These are phyloP conservation scores for Lithobates sylvaticus DNA, from an alignment of 2,797 vertebrate species.

Conservation along the genomic window DNA sequence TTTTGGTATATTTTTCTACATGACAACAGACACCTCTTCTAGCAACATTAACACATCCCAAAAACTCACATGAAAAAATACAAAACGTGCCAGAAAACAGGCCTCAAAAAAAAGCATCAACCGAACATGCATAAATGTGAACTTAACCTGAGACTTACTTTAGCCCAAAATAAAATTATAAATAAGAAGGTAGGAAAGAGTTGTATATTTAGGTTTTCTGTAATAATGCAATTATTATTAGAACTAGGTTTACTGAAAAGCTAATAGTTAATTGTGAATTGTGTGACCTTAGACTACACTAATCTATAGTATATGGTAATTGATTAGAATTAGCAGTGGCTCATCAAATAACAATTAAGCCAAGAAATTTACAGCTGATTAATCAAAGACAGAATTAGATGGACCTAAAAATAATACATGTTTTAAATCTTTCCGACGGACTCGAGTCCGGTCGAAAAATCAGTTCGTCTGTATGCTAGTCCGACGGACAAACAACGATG, in stretches of 20 bases:
- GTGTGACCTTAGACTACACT: slow-evolving; percentile 13
- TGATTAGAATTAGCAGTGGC: slow-evolving; percentile 2
- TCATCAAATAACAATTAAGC: slow-evolving; percentile 5
- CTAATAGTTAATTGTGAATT: slow-evolving; percentile 17
- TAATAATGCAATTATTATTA: slow-evolving; percentile 14
- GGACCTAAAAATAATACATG: no score
- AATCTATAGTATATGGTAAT: slow-evolving; percentile 20
- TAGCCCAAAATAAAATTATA: neutral
- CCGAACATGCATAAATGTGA: no score
- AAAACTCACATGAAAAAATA: no score
- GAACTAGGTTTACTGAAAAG: neutral
- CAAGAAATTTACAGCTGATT: neutral
- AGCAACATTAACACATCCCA: no score
- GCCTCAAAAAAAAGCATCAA: no score
- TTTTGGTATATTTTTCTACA: no score
- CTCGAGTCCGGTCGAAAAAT: no score
- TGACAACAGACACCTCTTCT: no score
- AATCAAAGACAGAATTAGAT: slow-evolving; percentile 15
- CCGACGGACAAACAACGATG: no score
- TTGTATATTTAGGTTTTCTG: neutral
- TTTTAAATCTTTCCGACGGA: no score
- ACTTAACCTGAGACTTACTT: neutral
- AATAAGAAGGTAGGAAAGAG: neutral
- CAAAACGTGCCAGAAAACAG: no score
- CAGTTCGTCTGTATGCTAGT: no score